phyloP scores from a whole-genome alignment of 1,140 invertebrate species.

The Mercenaria mercenaria region DNA sequence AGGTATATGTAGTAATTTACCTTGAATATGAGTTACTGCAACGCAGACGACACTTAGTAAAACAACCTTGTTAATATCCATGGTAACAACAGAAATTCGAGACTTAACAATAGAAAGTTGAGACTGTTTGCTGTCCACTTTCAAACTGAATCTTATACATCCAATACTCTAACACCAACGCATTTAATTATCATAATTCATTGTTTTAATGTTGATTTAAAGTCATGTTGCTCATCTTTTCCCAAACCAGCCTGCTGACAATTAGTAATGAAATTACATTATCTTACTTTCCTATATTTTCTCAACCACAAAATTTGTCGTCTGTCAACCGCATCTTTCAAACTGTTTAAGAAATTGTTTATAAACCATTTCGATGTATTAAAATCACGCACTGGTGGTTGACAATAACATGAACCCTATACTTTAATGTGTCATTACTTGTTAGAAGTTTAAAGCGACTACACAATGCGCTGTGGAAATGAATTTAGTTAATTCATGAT shows the following conservation, averaged over 20 bases:
- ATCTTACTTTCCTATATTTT: not conserved
- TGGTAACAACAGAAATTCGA: not conserved
- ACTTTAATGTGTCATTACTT: too few relatives aligned
- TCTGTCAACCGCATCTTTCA: slow-evolving; percentile 12
- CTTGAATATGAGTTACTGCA: not conserved
- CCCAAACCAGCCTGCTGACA: not conserved
- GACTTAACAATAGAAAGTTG: too few relatives aligned
- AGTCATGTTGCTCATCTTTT: not conserved
- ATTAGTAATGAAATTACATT: not conserved
- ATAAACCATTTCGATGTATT: not conserved
- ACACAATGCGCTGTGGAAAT: too few relatives aligned
- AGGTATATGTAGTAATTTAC: too few relatives aligned
- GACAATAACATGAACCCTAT: slow-evolving; percentile 1
- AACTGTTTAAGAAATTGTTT: not conserved
- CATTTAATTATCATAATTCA: not conserved
- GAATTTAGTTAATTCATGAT: too few relatives aligned
- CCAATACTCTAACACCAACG: not conserved
- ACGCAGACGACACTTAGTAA: not conserved
- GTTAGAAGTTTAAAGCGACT: too few relatives aligned
- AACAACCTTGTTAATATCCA: not conserved
- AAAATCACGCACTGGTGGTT: not conserved
- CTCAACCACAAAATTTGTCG: not conserved
- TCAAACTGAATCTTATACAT: not conserved
- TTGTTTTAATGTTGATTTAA: not conserved
- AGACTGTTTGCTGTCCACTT: too few relatives aligned